Evolutionary conservation across 2,888 invertebrate genomes (phyloP), one percentile per base, ranked within the genome.

Genomic region (Parochlus steinenii): DNA sequence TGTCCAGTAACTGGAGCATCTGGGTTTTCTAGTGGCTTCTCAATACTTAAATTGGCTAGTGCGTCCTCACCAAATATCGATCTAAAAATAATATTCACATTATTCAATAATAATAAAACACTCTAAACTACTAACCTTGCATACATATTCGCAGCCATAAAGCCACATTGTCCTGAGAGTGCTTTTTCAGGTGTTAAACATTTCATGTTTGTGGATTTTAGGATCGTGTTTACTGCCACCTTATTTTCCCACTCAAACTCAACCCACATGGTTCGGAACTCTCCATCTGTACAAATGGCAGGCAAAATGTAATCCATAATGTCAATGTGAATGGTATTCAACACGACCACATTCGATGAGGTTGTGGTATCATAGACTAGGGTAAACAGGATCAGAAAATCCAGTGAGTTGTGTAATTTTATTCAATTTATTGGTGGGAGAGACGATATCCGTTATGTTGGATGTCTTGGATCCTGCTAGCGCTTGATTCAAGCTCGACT

Each of bases 201-300:
- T 54, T 90, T 90, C 97, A 99, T 98, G 58, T 99, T 99, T 40
- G 98, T 98, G 47, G 87, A 86, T 44, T 79, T 77, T 38, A 97
- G 65, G 33, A 99, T 65, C 2, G 98, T 98, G 56, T 89, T 89
- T 2, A 97, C 93, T 0, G 90, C 72, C 6, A 62, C 54, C 71
- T 99, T 99, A 62, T 99, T 99, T 65, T 99, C 98, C 98, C 98
- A 99, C 62, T 99, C 98, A 63, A 99, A 99, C 66, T 97, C 97
- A 3, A 93, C 90, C 98, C 98, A 99, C 98, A 99, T 99, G 61
- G 86, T 81, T 5, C 98, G 64, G 69, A 98, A 99, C 63, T 98
- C 97, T 0, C 79, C 75, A 58, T 98, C 98, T 34, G 79, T 85
- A 59, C 97, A 97, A 25, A 69, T 61, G 11, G 92, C 92, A 14